Percentiles rank a stretch among this genome's conserved stretches.
Conservation (phyloP, 2,888 invertebrate species). For the Rotaria socialis region DNA sequence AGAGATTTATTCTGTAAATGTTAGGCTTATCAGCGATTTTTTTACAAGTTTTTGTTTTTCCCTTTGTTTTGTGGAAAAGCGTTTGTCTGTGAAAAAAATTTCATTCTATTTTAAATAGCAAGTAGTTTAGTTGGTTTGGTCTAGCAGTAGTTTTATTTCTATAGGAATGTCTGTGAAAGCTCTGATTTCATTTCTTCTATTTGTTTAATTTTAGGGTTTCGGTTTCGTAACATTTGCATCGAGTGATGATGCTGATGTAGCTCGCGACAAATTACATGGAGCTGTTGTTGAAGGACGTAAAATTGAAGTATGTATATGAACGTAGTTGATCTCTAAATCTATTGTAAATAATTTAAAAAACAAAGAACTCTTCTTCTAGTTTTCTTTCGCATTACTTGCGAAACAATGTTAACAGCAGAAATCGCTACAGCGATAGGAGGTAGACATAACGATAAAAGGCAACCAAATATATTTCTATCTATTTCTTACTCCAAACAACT, state of each 20-base stretch:
- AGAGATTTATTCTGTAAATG: too few relatives aligned
- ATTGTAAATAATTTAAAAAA: background rate
- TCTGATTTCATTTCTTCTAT: too few relatives aligned
- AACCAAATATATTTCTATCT: constrained; percentile 30
- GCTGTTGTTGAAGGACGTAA: constrained; percentile 99
- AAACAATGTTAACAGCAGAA: constrained; percentile 18
- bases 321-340: background rate
- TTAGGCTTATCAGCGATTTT: too few relatives aligned
- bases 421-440: constrained; percentile 10
- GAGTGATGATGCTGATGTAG: constrained; percentile 99
- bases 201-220: constrained; percentile 75
- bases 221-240: constrained; percentile 99
- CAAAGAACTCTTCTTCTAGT: constrained; percentile 15
- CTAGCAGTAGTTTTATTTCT: too few relatives aligned
- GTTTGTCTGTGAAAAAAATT: too few relatives aligned
- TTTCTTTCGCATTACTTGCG: background rate
- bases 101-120: too few relatives aligned
- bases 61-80: too few relatives aligned
- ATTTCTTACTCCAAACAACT: background rate
- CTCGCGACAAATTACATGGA: constrained; percentile 99
- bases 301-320: constrained; percentile 69
- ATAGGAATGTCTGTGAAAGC: too few relatives aligned
- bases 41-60: too few relatives aligned
- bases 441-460: constrained; percentile 11
- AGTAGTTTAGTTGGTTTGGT: too few relatives aligned